Percentiles rank a stretch among this genome's conserved stretches.
phyloP scores from a whole-genome alignment of 2,888 invertebrate species.

The Spodoptera exigua region DNA sequence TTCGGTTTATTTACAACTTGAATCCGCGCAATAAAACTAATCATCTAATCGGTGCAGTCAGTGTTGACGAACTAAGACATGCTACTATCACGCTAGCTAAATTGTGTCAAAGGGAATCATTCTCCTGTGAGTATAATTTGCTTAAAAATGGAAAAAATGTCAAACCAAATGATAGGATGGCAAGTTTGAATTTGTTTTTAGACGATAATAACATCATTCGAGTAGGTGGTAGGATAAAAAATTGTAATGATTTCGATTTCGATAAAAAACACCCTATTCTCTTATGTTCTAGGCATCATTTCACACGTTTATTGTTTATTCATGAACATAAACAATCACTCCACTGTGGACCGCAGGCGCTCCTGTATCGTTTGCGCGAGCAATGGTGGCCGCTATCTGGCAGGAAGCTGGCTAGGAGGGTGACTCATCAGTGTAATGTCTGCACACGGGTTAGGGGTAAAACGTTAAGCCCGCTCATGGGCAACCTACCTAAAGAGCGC shows the following conservation, averaged over 20 bases:
- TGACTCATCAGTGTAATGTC: neutral
- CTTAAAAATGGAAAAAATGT: neutral
- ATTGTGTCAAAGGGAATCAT: neutral
- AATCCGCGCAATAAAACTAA: conserved; percentile 21
- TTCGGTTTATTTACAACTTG: conserved; percentile 45
- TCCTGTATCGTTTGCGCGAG: neutral
- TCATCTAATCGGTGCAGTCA: conserved; percentile 10
- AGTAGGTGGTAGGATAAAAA: neutral
- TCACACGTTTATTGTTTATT: too few species aligned
- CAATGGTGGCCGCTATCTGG: neutral
- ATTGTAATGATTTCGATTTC: neutral
- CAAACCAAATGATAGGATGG: neutral
- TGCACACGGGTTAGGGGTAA: neutral
- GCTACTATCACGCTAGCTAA: conserved; percentile 6
- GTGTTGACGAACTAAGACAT: conserved; percentile 18
- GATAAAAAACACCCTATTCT: too few species aligned
- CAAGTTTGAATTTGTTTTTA: neutral
- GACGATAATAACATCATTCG: neutral
- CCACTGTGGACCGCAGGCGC: neutral
- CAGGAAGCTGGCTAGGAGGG: neutral
- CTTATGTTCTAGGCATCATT: too few species aligned
- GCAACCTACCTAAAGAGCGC: neutral
- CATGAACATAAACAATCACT: too few species aligned
- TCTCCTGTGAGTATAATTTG: neutral
- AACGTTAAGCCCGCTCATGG: neutral